Conservation (phyloP, 2,888 invertebrate species). For the Archaeoteleia sp. region DNA sequence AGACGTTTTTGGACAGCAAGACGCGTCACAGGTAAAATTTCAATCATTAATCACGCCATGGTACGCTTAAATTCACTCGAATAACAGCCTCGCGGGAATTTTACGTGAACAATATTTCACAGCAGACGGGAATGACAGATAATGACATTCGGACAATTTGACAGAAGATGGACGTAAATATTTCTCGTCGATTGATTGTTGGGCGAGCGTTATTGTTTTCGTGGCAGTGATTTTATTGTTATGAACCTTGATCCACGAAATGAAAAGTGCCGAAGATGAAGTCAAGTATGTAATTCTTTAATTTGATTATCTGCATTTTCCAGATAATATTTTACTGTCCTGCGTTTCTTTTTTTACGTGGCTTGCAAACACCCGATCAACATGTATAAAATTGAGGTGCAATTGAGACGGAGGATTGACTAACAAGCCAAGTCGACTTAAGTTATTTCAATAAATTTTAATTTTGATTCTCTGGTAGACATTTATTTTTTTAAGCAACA, state of each 20-base stretch:
- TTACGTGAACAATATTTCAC: slow-evolving; percentile 23
- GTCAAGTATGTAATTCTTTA: slow-evolving; percentile 32
- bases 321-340: too few relatives aligned
- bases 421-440: too few relatives aligned
- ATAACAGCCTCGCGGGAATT: slow-evolving; percentile 11
- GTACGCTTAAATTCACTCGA: slow-evolving; percentile 28
- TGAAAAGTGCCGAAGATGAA: slow-evolving; percentile 37
- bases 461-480: too few relatives aligned
- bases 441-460: too few relatives aligned
- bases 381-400: too few relatives aligned
- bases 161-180: slow-evolving; percentile 65
- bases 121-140: slow-evolving; percentile 46
- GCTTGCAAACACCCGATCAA: too few relatives aligned
- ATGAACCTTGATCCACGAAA: slow-evolving; percentile 13
- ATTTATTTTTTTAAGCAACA: too few relatives aligned
- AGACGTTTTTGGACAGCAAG: slow-evolving; percentile 57
- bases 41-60: too few relatives aligned
- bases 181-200: slow-evolving; percentile 49
- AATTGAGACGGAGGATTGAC: too few relatives aligned
- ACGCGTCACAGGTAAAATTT: slow-evolving; percentile 64
- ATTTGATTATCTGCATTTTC: slow-evolving; percentile 7
- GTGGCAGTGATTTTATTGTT: slow-evolving; percentile 14
- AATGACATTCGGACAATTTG: slow-evolving; percentile 52
- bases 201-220: slow-evolving; percentile 8
- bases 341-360: not conserved